phyloP scores from a whole-genome alignment of 2,888 invertebrate genomes.

The Lasioglossum malachurum region DNA sequence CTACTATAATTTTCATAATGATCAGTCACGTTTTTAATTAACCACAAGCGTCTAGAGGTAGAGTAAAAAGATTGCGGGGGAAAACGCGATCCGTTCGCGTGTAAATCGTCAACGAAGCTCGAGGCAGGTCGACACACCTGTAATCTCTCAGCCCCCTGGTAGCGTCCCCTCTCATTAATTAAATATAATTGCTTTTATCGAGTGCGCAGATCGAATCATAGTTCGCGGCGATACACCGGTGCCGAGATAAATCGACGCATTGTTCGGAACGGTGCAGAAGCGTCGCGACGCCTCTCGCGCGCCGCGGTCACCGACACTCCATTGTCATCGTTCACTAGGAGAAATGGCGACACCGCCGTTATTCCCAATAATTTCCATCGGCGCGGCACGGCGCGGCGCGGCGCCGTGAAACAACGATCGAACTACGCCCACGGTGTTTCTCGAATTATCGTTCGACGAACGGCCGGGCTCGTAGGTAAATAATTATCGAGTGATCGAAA shows the following conservation, averaged over 20 bases:
- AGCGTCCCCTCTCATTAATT: constrained; percentile 55
- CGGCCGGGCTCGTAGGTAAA: constrained; percentile 54
- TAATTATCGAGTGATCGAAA: constrained; percentile 76
- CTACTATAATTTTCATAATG: neutral
- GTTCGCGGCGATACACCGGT: constrained; percentile 22
- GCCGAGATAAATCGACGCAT: constrained; percentile 52
- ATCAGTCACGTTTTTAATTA: neutral
- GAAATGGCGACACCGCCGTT: constrained; percentile 28
- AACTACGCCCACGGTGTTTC: constrained; percentile 16
- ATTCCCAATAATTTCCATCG: constrained; percentile 50
- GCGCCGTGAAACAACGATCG: constrained; percentile 30
- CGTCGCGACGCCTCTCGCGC: constrained; percentile 3
- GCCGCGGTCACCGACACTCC: constrained; percentile 1
- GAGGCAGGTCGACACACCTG: constrained; percentile 17
- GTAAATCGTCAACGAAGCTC: constrained; percentile 5
- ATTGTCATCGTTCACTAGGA: constrained; percentile 43
- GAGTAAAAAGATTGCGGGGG: neutral
- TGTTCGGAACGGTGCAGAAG: constrained; percentile 16
- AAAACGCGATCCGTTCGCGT: neutral
- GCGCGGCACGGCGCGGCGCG: neutral
- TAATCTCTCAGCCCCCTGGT: constrained; percentile 25
- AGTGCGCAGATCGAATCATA: constrained; percentile 35
- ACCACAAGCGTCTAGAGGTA: neutral
- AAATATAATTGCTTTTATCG: constrained; percentile 64
- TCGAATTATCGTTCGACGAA: constrained; percentile 33